Evolutionary conservation across 2,797 vertebrate genomes (phyloP).

Genomic region (Xerus rutilus): DNA sequence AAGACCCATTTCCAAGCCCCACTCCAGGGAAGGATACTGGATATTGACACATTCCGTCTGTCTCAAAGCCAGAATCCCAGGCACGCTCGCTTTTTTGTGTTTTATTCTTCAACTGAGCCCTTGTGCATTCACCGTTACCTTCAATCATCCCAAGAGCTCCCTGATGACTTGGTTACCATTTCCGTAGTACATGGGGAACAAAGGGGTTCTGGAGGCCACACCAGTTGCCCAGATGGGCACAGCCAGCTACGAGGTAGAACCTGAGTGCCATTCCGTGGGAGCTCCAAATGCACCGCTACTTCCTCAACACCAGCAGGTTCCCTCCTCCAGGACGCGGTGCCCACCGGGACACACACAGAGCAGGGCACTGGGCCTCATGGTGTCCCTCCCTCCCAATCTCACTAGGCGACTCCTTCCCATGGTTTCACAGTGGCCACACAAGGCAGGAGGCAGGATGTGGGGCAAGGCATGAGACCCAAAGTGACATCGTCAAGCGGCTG

Average conservation of each 20-base stretch:
- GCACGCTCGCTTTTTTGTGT: not conserved
- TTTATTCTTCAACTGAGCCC: not conserved
- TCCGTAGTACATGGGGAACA: not conserved
- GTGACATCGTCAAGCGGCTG: not conserved
- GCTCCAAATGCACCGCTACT: not conserved
- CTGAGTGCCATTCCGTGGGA: not conserved
- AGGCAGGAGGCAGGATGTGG: not conserved
- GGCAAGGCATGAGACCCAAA: not conserved
- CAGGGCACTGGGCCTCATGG: too few species aligned
- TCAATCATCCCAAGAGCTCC: not conserved
- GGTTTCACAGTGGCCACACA: not conserved
- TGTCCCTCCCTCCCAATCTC: not conserved
- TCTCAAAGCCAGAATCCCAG: not conserved
- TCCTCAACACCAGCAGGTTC: not conserved
- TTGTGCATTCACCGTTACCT: not conserved
- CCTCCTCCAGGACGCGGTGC: not conserved
- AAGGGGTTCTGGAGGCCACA: not conserved
- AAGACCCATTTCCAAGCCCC: not conserved
- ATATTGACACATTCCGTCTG: not conserved
- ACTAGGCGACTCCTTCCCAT: not conserved
- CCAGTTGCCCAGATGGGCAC: not conserved
- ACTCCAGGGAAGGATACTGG: not conserved
- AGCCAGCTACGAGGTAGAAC: not conserved
- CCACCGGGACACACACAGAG: not conserved
- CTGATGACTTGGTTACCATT: not conserved